Conservation (phyloP, 2,113 vertebrate species). For the Mustelus asterias region DNA sequence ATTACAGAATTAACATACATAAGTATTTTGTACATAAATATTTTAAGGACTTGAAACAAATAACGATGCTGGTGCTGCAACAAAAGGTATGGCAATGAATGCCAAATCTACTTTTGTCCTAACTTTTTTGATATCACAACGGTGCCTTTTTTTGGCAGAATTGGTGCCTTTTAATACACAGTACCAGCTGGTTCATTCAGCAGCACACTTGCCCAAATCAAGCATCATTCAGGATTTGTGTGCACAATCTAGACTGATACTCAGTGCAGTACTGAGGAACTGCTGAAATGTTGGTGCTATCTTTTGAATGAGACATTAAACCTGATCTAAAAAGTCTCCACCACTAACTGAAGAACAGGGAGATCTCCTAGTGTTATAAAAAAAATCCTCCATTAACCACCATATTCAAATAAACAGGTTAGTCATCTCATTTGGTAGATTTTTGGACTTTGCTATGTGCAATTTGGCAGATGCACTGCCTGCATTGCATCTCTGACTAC, state of each 20-base stretch:
- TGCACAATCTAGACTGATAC: neutral
- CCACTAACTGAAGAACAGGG: neutral
- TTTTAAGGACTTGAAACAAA: neutral
- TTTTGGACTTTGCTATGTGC: neutral
- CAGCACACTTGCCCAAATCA: neutral
- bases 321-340: neutral
- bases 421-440: neutral
- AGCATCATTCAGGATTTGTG: neutral
- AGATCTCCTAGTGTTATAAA: neutral
- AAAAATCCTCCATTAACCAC: neutral
- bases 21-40: neutral
- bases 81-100: neutral
- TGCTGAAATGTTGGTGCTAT: neutral
- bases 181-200: neutral
- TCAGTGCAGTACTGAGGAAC: neutral
- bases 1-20: neutral
- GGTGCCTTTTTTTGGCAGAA: neutral
- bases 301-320: neutral
- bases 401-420: no score
- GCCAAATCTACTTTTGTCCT: neutral
- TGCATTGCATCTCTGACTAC: neutral
- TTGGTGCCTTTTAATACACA: neutral
- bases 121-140: neutral
- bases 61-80: neutral
- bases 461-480: neutral